Conservation (phyloP, 2,888 invertebrate species). For the Mongoloraphidia duomilia region DNA sequence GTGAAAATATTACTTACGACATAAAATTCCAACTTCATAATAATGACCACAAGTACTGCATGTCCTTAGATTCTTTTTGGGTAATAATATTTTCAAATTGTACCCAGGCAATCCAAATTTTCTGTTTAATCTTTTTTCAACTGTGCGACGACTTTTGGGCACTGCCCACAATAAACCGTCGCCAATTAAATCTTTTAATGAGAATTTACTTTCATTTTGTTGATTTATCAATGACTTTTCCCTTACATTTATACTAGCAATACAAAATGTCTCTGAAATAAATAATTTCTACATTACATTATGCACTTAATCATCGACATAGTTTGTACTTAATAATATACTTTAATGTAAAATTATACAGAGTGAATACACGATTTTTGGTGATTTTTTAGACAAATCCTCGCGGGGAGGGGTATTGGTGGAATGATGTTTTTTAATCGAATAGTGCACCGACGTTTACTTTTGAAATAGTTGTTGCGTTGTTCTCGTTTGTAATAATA, state of each 20-base stretch:
- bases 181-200: slow-evolving; percentile 49
- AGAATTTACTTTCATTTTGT: slow-evolving; percentile 23
- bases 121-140: slow-evolving; percentile 58
- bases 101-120: slow-evolving; percentile 57
- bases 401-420: no score
- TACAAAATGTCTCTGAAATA: slow-evolving; percentile 7
- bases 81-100: slow-evolving; percentile 51
- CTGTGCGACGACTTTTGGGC: slow-evolving; percentile 60
- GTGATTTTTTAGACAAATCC: no score
- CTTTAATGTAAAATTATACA: no score
- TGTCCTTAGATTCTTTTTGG: slow-evolving; percentile 57
- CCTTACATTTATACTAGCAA: slow-evolving; percentile 1
- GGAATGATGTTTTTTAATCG: no score
- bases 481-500: no score
- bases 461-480: no score
- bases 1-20: slow-evolving; percentile 45
- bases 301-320: not conserved
- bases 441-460: no score
- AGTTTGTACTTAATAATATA: no score
- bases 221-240: not conserved
- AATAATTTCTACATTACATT: slow-evolving; percentile 1
- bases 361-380: no score
- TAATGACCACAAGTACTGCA: slow-evolving; percentile 77
- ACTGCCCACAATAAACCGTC: slow-evolving; percentile 71
- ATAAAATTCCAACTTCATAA: slow-evolving; percentile 63